Evolutionary conservation across 2,888 invertebrate species (phyloP), one percentile per base, ranked within the genome.

Genomic region (Norana najaformis): DNA sequence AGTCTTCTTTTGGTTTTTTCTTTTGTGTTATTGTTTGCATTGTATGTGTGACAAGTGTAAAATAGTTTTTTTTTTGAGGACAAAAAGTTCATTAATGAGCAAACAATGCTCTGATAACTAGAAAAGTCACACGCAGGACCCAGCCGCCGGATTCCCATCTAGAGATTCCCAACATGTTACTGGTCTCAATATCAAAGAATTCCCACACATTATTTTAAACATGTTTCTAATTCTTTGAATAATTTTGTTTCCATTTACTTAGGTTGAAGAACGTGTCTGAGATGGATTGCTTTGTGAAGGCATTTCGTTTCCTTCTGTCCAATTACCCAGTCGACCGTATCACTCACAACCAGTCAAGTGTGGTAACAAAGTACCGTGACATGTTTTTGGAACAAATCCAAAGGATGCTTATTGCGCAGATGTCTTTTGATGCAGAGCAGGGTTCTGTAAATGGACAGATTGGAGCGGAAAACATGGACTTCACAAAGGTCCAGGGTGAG

Each of bases 251-350:
- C 30, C n/a, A 69, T 69, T 69, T 69, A 0, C 30, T 69, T 85
- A 85, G 85, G 36, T 37, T 85, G 37, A 5, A 36, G 36, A 85
- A 85, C 35, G 36, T 85, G 34, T 85, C 85, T 85, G 85, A 85
- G 85, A 85, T 85, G 85, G 85, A 85, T 85, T 23, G 85, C 35
- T 85, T 85, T 36, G 85, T 85, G n/a, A 37, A 85, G 34, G 85
- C 85, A 36, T 85, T 85, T 85, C 85, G 85, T 6, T 85, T 85
- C 37, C 85, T 85, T 85, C 2, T 85, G 14, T 85, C 85, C 85
- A 85, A 36, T 37, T 85, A n/a, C 85, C 37, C 85, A 37, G 36
- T 85, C 1, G 37, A 37, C 37, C 20, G 14, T 85, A 85, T 85
- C 16, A 36, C 85, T 35, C 85, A 85, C 37, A 18, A 5, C 37